phyloP scores from a whole-genome alignment of 2,797 vertebrate genomes.

The Gymnocypris eckloni region DNA sequence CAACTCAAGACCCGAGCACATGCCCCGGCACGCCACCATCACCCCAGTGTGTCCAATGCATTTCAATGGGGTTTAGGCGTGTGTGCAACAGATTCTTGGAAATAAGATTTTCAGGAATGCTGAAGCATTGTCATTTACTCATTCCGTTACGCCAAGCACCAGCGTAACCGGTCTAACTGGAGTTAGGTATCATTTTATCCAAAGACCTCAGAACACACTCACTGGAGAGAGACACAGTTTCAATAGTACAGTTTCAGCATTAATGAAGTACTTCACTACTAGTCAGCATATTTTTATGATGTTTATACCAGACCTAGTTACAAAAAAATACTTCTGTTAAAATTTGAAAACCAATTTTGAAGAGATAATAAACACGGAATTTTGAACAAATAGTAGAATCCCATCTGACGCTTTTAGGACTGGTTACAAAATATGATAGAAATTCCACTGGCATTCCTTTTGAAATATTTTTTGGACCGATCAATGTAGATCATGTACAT shows the following conservation, averaged over 20 bases:
- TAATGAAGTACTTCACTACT: not conserved
- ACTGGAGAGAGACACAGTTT: not conserved
- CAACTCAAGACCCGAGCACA: slow-evolving; percentile 36
- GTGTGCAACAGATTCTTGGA: not conserved
- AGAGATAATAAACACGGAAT: not conserved
- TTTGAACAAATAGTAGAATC: not conserved
- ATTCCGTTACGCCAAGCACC: slow-evolving; percentile 4
- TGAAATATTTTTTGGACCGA: too few relatives aligned
- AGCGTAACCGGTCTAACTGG: slow-evolving; percentile 25
- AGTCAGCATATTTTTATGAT: not conserved
- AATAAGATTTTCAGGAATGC: not conserved
- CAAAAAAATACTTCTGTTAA: not conserved
- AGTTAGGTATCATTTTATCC: not conserved
- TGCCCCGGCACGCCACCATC: slow-evolving; percentile 36
- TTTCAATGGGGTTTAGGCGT: not conserved
- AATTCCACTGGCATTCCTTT: not conserved
- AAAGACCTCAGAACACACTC: not conserved
- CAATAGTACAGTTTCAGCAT: not conserved
- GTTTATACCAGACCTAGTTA: not conserved
- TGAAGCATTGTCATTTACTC: not conserved
- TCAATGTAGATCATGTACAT: not conserved
- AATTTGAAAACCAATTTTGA: not conserved
- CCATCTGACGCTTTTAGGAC: not conserved
- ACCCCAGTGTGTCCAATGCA: not conserved
- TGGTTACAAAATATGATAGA: not conserved